phyloP scores from a whole-genome alignment of 2,888 invertebrate species.

The Orthosia gothica region DNA sequence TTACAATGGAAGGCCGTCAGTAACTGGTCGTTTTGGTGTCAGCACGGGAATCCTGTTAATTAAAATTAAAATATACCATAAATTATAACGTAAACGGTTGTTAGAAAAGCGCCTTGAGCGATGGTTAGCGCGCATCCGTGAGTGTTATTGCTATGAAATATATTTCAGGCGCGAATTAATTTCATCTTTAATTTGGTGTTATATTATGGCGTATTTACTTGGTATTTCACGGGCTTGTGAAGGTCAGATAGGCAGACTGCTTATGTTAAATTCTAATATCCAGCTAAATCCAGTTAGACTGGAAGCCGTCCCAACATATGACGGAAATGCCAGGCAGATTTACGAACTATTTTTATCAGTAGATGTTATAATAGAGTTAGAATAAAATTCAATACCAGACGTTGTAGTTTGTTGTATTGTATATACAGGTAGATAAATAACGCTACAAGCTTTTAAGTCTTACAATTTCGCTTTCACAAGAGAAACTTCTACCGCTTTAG shows the following conservation, averaged over 20 bases:
- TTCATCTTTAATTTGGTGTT: slow-evolving; percentile 16
- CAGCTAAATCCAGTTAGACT: not conserved
- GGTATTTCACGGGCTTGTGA: not conserved
- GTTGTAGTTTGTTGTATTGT: no score
- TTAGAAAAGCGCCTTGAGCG: slow-evolving; percentile 51
- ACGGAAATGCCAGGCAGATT: not conserved
- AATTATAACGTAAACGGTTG: slow-evolving; percentile 74
- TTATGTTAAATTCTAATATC: not conserved
- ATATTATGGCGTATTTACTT: not conserved
- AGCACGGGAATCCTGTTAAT: slow-evolving; percentile 74
- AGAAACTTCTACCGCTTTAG: not conserved
- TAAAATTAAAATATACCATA: slow-evolving; percentile 81
- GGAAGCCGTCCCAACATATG: not conserved
- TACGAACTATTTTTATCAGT: no score
- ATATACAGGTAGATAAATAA: slow-evolving; percentile 5
- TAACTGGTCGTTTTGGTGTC: slow-evolving; percentile 60
- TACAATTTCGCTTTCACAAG: not conserved
- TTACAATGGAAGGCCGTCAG: slow-evolving; percentile 46
- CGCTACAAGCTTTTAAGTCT: slow-evolving; percentile 9
- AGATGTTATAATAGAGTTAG: not conserved
- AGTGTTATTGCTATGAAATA: slow-evolving; percentile 64
- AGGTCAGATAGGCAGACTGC: not conserved
- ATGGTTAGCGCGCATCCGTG: slow-evolving; percentile 51
- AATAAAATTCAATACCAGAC: not conserved
- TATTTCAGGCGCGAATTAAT: slow-evolving; percentile 52